These are phyloP conservation scores for Osmerus eperlanus DNA, from an alignment of 2,113 vertebrate species.

Conservation along the genomic window DNA sequence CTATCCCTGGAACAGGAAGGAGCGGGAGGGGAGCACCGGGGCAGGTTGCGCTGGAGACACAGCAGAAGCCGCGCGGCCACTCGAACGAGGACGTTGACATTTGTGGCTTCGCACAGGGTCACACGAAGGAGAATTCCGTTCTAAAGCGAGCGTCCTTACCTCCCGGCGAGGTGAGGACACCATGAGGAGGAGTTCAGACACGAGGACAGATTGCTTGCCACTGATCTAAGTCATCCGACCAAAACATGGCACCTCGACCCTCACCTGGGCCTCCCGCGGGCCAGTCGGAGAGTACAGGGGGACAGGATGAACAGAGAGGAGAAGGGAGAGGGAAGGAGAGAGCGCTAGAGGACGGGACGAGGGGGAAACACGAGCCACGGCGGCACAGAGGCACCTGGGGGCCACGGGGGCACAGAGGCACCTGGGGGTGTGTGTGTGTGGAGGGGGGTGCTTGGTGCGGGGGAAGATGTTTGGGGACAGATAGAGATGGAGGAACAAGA, in stretches of 20 bases:
- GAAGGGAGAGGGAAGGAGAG: background rate
- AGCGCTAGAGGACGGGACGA: background rate
- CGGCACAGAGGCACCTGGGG: too few species aligned
- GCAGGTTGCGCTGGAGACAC: too few species aligned
- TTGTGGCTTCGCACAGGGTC: too few species aligned
- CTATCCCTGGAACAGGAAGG: background rate
- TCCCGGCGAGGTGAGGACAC: too few species aligned
- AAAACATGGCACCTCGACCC: too few species aligned
- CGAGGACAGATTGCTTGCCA: too few species aligned
- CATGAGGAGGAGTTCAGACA: too few species aligned
- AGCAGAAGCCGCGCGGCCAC: background rate
- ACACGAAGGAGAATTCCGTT: too few species aligned
- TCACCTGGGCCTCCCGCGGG: too few species aligned
- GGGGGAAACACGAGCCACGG: background rate
- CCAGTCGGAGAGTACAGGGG: too few species aligned
- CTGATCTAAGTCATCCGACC: too few species aligned
- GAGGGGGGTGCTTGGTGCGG: background rate
- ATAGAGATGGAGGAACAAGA: constrained; percentile 39
- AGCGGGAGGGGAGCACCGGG: background rate
- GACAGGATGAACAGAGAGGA: background rate
- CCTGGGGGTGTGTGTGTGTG: background rate
- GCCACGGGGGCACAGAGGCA: background rate
- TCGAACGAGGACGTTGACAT: background rate
- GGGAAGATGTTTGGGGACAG: constrained; percentile 34
- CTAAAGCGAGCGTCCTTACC: too few species aligned